phyloP scores from a whole-genome alignment of 37 sponge, comb jelly and placozoan species.

The Eunapius fragilis region DNA sequence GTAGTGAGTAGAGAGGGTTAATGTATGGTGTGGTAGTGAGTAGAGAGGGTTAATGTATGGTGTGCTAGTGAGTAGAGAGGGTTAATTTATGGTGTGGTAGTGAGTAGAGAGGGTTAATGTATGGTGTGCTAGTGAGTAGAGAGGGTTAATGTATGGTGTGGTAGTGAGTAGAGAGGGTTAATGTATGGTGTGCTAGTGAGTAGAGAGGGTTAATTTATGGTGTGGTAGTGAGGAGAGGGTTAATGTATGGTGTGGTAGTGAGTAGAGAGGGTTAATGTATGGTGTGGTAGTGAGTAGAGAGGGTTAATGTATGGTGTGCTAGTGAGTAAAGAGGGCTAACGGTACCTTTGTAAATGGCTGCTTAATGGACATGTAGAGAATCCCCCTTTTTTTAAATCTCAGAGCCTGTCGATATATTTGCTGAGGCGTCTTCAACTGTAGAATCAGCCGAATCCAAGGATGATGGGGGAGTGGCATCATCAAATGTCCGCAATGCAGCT shows the following conservation, averaged over 20 bases:
- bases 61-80: background rate
- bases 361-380: too few species aligned
- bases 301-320: background rate
- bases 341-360: too few species aligned
- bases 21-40: background rate
- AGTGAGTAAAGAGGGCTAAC: background rate
- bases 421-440: slow-evolving; percentile 3
- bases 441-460: background rate
- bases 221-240: background rate
- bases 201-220: background rate
- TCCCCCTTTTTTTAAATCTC: background rate
- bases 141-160: background rate
- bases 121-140: background rate
- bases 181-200: background rate
- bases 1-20: background rate
- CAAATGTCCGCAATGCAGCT: background rate
- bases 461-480: background rate
- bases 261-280: background rate
- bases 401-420: slow-evolving; percentile 75
- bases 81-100: background rate
- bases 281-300: background rate
- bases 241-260: background rate
- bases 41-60: background rate
- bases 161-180: background rate
- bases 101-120: background rate